Percentiles rank a stretch among this genome's conserved stretches.
phyloP scores from a whole-genome alignment of 2,888 invertebrate genomes.

The Nymphalis polychloros region DNA sequence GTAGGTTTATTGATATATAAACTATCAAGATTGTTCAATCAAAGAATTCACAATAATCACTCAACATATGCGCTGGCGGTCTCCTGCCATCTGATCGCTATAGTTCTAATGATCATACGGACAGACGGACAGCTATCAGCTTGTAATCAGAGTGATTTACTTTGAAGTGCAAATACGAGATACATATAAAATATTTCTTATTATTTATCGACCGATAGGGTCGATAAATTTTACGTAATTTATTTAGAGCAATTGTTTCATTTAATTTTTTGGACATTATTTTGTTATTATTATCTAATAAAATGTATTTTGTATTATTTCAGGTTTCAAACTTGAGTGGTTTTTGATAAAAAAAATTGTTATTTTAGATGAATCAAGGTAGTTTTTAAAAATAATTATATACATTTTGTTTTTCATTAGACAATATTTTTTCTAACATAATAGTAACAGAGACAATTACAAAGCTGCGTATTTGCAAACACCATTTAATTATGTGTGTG shows the following conservation, averaged over 20 bases:
- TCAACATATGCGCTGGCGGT: slow-evolving; percentile 72
- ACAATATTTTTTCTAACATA: too few relatives aligned
- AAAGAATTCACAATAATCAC: slow-evolving; percentile 43
- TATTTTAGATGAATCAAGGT: too few relatives aligned
- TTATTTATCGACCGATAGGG: too few relatives aligned
- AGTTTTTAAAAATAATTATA: too few relatives aligned
- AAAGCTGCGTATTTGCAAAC: too few relatives aligned
- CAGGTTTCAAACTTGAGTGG: too few relatives aligned
- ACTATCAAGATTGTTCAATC: slow-evolving; percentile 50
- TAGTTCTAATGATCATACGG: slow-evolving; percentile 59
- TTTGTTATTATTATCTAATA: neutral
- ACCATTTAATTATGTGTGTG: too few relatives aligned
- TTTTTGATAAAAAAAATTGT: too few relatives aligned
- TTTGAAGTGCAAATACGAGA: slow-evolving; percentile 50
- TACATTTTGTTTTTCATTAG: too few relatives aligned
- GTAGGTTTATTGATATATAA: neutral
- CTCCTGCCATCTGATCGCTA: slow-evolving; percentile 70
- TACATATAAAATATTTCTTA: too few relatives aligned
- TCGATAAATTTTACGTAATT: too few relatives aligned
- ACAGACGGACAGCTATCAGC: slow-evolving; percentile 59
- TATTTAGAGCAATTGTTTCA: neutral
- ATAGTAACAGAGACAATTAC: too few relatives aligned
- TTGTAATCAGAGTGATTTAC: slow-evolving; percentile 63
- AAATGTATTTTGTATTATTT: neutral
- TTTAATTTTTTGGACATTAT: neutral